Conservation (phyloP, 2,888 invertebrate genomes). For the Chrysolina oricalcia region DNA sequence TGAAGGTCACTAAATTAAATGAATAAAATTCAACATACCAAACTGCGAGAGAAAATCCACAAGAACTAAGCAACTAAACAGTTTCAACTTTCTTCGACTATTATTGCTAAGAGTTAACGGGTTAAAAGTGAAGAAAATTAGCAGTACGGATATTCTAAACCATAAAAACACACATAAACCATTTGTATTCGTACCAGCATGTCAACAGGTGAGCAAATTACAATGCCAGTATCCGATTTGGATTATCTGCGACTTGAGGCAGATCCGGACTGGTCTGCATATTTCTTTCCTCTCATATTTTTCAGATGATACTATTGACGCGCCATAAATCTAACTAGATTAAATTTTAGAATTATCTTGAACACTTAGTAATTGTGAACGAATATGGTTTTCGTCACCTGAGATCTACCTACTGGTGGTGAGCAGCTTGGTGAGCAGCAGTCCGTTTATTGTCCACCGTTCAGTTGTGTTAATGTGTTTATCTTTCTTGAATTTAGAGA, state of each 20-base stretch:
- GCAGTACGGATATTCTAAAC: not conserved
- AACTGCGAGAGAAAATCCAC: not conserved
- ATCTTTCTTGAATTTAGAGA: no score
- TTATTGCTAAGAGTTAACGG: not conserved
- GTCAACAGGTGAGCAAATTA: conserved; percentile 23
- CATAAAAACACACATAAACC: conserved; percentile 7
- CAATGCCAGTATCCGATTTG: conserved; percentile 23
- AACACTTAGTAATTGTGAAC: no score
- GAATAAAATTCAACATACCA: conserved; percentile 3
- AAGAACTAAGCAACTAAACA: not conserved
- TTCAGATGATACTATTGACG: not conserved
- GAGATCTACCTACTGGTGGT: no score
- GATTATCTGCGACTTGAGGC: conserved; percentile 18
- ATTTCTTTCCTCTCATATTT: not conserved
- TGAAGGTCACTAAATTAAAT: not conserved
- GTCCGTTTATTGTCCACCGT: no score
- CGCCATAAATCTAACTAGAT: no score
- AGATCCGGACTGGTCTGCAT: not conserved
- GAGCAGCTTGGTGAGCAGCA: no score
- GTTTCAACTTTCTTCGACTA: not conserved
- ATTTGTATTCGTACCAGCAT: conserved; percentile 24
- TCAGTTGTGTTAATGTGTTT: no score
- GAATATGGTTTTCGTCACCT: no score
- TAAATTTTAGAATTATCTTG: no score
- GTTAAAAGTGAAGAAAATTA: not conserved